Conservation (phyloP, 2,888 invertebrate genomes). For the Notocelia uddmanniana region DNA sequence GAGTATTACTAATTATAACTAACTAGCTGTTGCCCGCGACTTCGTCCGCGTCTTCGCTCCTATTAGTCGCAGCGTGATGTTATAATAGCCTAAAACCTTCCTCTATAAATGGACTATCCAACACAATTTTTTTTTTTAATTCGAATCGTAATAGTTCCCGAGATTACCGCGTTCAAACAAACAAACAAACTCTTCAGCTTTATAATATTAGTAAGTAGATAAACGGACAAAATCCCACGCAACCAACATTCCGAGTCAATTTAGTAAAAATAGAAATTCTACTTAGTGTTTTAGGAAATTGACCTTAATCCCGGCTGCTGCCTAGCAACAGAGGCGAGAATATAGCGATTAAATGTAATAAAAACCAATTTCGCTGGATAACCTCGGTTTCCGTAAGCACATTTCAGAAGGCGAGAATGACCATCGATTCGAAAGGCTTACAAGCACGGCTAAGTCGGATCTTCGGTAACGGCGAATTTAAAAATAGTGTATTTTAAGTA, state of each 20-base stretch:
- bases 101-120: too few relatives aligned
- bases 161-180: too few relatives aligned
- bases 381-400: background rate
- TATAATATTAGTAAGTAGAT: too few relatives aligned
- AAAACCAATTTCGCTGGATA: background rate
- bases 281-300: constrained; percentile 53
- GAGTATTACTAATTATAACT: constrained; percentile 42
- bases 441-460: background rate
- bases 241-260: constrained; percentile 52
- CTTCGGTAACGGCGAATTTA: background rate
- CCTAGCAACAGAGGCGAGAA: background rate
- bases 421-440: background rate
- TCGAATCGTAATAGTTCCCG: too few relatives aligned
- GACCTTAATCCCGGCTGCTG: background rate
- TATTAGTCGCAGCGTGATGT: too few relatives aligned
- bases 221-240: constrained; percentile 51
- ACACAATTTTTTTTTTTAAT: too few relatives aligned
- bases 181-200: too few relatives aligned
- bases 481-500: constrained; percentile 56
- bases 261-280: constrained; percentile 48
- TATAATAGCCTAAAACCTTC: too few relatives aligned
- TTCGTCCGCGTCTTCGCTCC: too few relatives aligned
- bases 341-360: background rate
- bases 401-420: background rate
- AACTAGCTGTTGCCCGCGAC: too few relatives aligned